Percentiles rank a stretch among this genome's conserved stretches.
These are phyloP conservation scores for Synergus laeviventris DNA, from an alignment of 2,888 invertebrate genomes.

Conservation along the genomic window DNA sequence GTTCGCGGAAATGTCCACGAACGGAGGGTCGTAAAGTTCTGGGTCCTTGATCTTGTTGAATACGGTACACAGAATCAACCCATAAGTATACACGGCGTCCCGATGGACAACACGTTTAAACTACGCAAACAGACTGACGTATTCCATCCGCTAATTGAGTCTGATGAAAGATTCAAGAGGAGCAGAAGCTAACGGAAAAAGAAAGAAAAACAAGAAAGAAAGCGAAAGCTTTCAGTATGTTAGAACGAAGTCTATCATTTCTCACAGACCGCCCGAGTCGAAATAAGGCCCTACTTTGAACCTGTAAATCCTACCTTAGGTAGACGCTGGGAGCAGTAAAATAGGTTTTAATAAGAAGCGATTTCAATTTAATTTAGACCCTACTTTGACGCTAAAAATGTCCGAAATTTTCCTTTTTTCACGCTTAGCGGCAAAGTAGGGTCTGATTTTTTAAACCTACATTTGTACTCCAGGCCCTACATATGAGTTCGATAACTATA, in stretches of 20 bases:
- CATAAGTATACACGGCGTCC: slow-evolving; percentile 29
- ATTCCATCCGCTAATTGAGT: slow-evolving; percentile 13
- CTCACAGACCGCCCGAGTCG: neutral
- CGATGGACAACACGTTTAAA: slow-evolving; percentile 21
- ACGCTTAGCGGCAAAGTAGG: too few species aligned
- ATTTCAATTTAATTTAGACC: too few species aligned
- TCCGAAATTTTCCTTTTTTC: too few species aligned
- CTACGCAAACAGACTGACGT: slow-evolving; percentile 20
- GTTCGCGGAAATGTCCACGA: slow-evolving; percentile 31
- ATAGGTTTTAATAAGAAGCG: too few species aligned
- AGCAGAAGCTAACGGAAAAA: neutral
- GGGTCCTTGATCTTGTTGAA: slow-evolving; percentile 35
- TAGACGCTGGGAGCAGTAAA: too few species aligned
- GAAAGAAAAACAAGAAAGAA: neutral
- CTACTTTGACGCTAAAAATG: too few species aligned
- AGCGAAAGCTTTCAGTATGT: neutral
- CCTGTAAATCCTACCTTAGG: too few species aligned
- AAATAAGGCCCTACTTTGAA: too few species aligned
- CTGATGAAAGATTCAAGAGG: neutral
- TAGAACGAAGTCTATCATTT: neutral
- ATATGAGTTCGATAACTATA: too few species aligned
- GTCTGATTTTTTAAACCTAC: too few species aligned
- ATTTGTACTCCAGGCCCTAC: too few species aligned
- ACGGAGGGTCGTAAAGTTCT: slow-evolving; percentile 29
- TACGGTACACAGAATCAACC: slow-evolving; percentile 33